Percentiles rank a stretch among this genome's conserved stretches.
These are phyloP conservation scores for Anthophora plumipes DNA, from an alignment of 2,888 invertebrate genomes.

Conservation along the genomic window DNA sequence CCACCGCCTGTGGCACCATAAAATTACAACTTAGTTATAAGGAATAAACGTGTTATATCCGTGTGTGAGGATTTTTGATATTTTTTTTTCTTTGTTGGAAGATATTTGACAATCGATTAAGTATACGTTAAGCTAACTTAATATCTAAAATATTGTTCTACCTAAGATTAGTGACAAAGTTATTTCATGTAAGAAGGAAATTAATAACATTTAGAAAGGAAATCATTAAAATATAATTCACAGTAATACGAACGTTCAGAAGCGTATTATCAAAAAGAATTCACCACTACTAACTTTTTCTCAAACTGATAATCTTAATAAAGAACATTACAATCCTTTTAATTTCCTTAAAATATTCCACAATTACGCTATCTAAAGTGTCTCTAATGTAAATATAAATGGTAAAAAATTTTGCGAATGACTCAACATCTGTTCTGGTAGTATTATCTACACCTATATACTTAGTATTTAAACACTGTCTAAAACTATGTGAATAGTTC, in stretches of 20 bases:
- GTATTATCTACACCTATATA: slow-evolving; percentile 39
- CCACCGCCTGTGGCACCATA: slow-evolving; percentile 85
- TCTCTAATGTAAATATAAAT: slow-evolving; percentile 16
- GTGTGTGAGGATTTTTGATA: slow-evolving; percentile 69
- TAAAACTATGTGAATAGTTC: slow-evolving; percentile 58
- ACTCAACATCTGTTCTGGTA: slow-evolving; percentile 14
- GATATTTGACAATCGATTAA: slow-evolving; percentile 34
- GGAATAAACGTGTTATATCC: slow-evolving; percentile 76
- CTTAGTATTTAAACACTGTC: slow-evolving; percentile 52
- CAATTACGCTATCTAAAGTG: not conserved
- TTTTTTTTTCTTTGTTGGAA: slow-evolving; percentile 32
- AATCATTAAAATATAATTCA: not conserved
- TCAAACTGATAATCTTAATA: not conserved
- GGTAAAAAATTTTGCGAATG: slow-evolving; percentile 28
- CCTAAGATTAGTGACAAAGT: not conserved
- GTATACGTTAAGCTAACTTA: slow-evolving; percentile 16
- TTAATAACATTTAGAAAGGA: slow-evolving; percentile 10
- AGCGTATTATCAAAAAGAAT: not conserved
- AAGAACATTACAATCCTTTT: slow-evolving; percentile 24
- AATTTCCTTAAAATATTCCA: slow-evolving; percentile 7
- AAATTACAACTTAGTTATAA: slow-evolving; percentile 84
- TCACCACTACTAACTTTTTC: not conserved
- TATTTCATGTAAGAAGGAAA: slow-evolving; percentile 7
- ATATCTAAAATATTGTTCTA: not conserved
- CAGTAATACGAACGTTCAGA: not conserved